Evolutionary conservation across 2,113 vertebrate species (phyloP).

Genomic region (Cercopithecus mona): DNA sequence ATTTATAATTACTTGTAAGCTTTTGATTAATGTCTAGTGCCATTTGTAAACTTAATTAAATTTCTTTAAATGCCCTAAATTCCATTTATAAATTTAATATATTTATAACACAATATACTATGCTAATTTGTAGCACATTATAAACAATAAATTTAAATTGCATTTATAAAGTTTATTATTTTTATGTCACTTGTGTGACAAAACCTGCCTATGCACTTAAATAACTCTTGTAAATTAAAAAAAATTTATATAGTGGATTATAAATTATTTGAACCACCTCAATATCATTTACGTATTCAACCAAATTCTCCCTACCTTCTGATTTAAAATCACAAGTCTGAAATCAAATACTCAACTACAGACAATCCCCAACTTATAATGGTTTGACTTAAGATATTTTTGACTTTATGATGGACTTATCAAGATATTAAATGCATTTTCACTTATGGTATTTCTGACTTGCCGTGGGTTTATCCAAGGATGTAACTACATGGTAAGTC

Average conservation of each 20-base stretch:
- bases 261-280: neutral
- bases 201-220: neutral
- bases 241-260: neutral
- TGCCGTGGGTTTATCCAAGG: neutral
- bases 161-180: neutral
- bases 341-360: neutral
- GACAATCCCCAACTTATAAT: neutral
- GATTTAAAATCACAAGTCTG: neutral
- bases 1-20: neutral
- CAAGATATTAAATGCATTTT: neutral
- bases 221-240: neutral
- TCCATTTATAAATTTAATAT: neutral
- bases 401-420: neutral
- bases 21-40: neutral
- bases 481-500: neutral
- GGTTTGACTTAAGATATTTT: neutral
- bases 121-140: neutral
- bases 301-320: neutral
- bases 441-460: neutral
- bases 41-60: neutral
- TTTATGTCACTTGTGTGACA: neutral
- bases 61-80: conserved; percentile 10
- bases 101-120: neutral
- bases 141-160: neutral
- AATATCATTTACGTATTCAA: neutral